phyloP scores from a whole-genome alignment of 1,140 invertebrate genomes.

The Bombus confusus region DNA sequence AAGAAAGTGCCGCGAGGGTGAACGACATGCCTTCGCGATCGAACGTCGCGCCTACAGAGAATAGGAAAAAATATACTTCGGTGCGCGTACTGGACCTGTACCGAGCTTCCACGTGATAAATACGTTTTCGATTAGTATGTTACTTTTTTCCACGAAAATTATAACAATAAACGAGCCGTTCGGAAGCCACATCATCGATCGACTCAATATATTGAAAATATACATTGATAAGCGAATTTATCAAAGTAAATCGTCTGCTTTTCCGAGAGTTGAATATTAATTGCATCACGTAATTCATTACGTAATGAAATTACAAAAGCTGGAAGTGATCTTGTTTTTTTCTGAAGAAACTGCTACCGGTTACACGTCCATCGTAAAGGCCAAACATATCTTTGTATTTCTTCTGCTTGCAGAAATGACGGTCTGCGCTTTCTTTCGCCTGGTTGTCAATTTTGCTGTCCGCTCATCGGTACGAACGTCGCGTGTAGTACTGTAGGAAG shows the following conservation, averaged over 20 bases:
- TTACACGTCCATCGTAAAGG: too few species aligned
- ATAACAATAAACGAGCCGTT: neutral
- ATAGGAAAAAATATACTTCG: neutral
- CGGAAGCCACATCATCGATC: too few species aligned
- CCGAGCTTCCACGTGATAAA: neutral
- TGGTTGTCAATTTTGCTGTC: neutral
- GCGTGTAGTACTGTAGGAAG: neutral
- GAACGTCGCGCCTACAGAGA: neutral
- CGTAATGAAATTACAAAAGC: too few species aligned
- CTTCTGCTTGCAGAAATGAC: neutral
- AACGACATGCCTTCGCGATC: neutral
- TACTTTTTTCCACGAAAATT: neutral
- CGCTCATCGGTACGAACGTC: neutral
- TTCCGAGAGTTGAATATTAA: too few species aligned
- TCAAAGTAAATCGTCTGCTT: too few species aligned
- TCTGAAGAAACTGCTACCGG: too few species aligned
- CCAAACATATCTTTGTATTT: neutral
- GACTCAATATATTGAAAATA: too few species aligned
- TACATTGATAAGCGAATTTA: too few species aligned
- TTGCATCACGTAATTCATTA: too few species aligned
- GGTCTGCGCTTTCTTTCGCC: neutral
- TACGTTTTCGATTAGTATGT: neutral
- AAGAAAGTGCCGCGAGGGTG: slow-evolving; percentile 12
- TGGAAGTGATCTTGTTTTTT: too few species aligned
- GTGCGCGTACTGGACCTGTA: neutral